These are phyloP conservation scores for Thymallus thymallus DNA, from an alignment of 2,113 vertebrate genomes.

Conservation along the genomic window DNA sequence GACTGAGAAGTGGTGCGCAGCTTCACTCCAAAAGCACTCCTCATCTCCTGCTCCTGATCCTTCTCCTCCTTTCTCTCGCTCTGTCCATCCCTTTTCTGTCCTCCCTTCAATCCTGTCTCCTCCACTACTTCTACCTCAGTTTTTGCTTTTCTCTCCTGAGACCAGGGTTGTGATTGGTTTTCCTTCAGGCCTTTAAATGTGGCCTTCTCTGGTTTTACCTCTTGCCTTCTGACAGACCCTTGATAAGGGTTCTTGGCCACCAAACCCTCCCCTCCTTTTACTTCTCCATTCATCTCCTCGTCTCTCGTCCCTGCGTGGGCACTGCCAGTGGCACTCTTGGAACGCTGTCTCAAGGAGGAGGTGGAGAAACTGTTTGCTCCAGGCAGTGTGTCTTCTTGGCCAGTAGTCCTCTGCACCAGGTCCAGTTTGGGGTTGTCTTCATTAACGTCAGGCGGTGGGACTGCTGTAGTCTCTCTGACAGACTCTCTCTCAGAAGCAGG, in stretches of 20 bases:
- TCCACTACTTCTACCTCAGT: not conserved
- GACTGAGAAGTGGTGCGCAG: conserved; percentile 82
- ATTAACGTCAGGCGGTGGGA: not conserved
- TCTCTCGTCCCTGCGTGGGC: conserved; percentile 6
- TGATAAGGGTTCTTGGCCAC: not conserved
- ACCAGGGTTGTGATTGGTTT: not conserved
- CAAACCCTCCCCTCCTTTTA: not conserved
- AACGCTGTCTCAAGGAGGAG: conserved; percentile 69
- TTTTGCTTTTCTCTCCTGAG: not conserved
- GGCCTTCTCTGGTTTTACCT: not conserved
- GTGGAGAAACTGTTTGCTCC: conserved; percentile 65
- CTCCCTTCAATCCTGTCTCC: conserved; percentile 40
- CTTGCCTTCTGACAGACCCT: conserved; percentile 40
- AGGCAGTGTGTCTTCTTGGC: conserved; percentile 12
- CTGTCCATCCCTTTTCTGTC: not conserved
- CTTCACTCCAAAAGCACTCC: conserved; percentile 78
- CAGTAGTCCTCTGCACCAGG: not conserved
- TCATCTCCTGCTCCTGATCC: conserved; percentile 52
- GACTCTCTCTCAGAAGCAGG: not conserved
- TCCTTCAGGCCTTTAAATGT: not conserved
- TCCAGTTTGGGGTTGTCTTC: not conserved
- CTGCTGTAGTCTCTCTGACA: not conserved
- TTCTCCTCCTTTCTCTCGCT: conserved; percentile 31
- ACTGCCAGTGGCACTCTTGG: conserved; percentile 53
- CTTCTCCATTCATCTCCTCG: conserved; percentile 50